phyloP scores from a whole-genome alignment of 2,113 vertebrate species.

The Bufo gargarizans region DNA sequence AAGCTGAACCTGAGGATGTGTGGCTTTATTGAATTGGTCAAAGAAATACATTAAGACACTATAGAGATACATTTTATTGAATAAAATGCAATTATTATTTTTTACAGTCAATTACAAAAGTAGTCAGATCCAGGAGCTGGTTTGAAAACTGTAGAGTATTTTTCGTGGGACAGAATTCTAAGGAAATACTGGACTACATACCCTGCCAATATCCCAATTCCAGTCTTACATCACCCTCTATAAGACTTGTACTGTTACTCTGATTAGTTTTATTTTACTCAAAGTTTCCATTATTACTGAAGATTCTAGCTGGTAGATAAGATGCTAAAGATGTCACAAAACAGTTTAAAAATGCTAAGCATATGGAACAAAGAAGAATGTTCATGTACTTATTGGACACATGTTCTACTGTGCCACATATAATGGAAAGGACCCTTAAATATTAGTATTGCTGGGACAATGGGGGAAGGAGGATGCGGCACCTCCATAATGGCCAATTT shows the following conservation, averaged over 20 bases:
- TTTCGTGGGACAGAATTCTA: too few relatives aligned
- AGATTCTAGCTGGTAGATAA: background rate
- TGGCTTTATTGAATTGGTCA: too few relatives aligned
- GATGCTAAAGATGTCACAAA: conserved; percentile 1
- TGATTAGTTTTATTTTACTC: background rate
- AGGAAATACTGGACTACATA: too few relatives aligned
- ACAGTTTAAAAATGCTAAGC: background rate
- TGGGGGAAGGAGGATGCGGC: background rate
- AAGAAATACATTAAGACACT: too few relatives aligned
- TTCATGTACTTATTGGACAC: conserved; percentile 21
- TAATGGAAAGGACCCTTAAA: background rate
- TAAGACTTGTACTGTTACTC: background rate
- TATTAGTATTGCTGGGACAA: background rate
- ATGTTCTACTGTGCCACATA: background rate
- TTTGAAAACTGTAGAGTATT: too few relatives aligned
- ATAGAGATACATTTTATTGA: too few relatives aligned
- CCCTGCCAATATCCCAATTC: too few relatives aligned
- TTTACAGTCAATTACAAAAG: too few relatives aligned
- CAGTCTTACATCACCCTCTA: too few relatives aligned
- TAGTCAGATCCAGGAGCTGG: too few relatives aligned
- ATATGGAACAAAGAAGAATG: background rate
- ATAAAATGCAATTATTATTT: too few relatives aligned
- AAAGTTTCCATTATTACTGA: background rate
- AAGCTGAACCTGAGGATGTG: too few relatives aligned
- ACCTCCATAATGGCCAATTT: background rate